Percentiles rank a stretch among this genome's conserved stretches.
Conservation (phyloP, 2,113 vertebrate species). For the Lathamus discolor region DNA sequence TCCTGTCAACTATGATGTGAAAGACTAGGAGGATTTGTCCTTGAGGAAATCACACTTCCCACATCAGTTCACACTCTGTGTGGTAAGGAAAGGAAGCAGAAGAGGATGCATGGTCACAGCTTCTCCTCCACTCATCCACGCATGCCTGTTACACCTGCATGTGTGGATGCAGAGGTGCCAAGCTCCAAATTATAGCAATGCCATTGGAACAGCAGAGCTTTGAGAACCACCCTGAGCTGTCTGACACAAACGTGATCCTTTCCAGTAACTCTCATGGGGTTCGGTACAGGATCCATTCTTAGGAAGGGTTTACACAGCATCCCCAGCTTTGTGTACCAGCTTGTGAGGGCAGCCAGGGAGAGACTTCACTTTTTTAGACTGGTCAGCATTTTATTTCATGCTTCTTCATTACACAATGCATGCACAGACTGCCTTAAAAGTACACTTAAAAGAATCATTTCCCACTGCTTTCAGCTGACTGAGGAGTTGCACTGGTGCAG, state of each 20-base stretch:
- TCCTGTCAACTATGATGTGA: neutral
- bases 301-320: neutral
- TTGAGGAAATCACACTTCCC: slow-evolving; percentile 28
- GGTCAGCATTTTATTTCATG: neutral
- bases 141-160: neutral
- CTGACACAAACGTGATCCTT: neutral
- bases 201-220: neutral
- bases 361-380: neutral
- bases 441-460: neutral
- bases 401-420: neutral
- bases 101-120: neutral
- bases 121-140: neutral
- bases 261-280: neutral
- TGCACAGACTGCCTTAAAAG: neutral
- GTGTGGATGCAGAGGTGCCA: neutral
- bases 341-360: neutral
- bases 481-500: neutral
- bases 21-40: slow-evolving; percentile 1
- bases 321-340: neutral
- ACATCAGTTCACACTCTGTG: neutral
- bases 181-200: neutral
- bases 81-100: slow-evolving; percentile 7
- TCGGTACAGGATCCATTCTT: neutral
- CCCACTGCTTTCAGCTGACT: neutral
- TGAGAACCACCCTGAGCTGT: neutral